Conservation (phyloP, 30 jellyfish, hydroid and myxozoan genomes). For the Mastigias papua region DNA sequence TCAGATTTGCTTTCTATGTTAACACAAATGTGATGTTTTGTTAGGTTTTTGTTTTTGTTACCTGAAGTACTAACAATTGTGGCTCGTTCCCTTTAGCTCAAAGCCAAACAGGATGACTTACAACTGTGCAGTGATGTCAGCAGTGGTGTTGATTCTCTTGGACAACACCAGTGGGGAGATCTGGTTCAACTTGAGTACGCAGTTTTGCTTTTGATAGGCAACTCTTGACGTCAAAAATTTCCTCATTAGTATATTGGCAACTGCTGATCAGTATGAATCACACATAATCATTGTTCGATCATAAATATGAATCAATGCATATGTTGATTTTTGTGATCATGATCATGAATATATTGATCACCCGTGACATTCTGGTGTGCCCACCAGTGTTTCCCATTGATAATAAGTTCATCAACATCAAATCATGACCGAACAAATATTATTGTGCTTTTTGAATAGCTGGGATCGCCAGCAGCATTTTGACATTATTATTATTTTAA, state of each 20-base stretch:
- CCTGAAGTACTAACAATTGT: too few species aligned
- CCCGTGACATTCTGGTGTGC: not conserved
- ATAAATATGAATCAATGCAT: not conserved
- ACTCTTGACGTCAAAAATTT: too few species aligned
- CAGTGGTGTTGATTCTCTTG: conserved; percentile 98
- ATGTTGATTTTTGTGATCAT: not conserved
- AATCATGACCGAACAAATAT: too few species aligned
- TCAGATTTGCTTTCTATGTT: too few species aligned
- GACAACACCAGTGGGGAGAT: conserved; percentile 99
- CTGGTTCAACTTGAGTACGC: conserved; percentile 93
- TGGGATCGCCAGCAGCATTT: too few species aligned
- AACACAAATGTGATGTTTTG: too few species aligned
- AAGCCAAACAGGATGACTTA: conserved; percentile 84
- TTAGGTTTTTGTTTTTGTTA: too few species aligned
- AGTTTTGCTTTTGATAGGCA: not conserved
- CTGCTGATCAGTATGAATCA: too few species aligned
- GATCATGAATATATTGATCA: not conserved
- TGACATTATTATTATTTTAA: too few species aligned
- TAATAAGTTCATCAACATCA: not conserved
- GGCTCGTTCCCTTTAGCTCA: conserved; percentile 7
- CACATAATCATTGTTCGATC: not conserved
- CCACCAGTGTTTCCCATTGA: not conserved
- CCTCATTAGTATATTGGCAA: too few species aligned
- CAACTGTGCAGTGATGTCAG: conserved; percentile 94
- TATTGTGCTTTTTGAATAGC: too few species aligned